phyloP scores from a whole-genome alignment of 2,888 invertebrate genomes.

The Volucella inflata region DNA sequence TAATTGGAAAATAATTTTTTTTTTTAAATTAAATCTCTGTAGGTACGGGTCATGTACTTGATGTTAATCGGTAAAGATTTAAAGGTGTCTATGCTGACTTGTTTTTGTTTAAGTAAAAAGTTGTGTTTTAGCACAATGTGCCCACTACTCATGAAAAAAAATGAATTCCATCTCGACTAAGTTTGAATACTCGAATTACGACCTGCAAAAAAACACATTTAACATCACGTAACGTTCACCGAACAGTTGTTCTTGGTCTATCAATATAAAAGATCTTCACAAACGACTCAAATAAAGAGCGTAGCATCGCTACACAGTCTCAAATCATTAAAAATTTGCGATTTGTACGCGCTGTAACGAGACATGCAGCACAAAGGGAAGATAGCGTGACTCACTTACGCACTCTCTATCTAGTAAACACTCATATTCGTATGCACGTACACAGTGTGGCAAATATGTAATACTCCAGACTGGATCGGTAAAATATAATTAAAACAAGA shows the following conservation, averaged over 20 bases:
- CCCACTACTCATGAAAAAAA: slow-evolving; percentile 22
- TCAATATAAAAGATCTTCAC: slow-evolving; percentile 41
- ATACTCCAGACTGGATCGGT: too few relatives aligned
- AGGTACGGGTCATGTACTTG: not conserved
- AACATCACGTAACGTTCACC: not conserved
- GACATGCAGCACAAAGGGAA: slow-evolving; percentile 25
- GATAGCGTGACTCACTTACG: slow-evolving; percentile 66
- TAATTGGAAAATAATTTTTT: not conserved
- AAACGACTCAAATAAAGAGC: slow-evolving; percentile 15
- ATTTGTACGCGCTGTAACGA: slow-evolving; percentile 21
- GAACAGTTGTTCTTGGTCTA: not conserved
- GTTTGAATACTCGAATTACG: slow-evolving; percentile 48
- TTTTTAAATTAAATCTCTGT: not conserved
- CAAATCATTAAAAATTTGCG: slow-evolving; percentile 65
- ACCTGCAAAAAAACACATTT: slow-evolving; percentile 37
- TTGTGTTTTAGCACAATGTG: slow-evolving; percentile 23
- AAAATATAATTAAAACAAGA: too few relatives aligned
- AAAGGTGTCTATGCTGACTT: not conserved
- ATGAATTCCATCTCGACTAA: slow-evolving; percentile 47
- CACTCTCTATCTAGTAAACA: slow-evolving; percentile 42
- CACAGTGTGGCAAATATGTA: too few relatives aligned
- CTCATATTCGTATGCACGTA: too few relatives aligned
- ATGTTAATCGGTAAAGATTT: not conserved
- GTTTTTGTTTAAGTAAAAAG: slow-evolving; percentile 40
- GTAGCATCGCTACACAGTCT: slow-evolving; percentile 38